Conservation (phyloP, 2,888 invertebrate species). For the Anthoptus insignis region DNA sequence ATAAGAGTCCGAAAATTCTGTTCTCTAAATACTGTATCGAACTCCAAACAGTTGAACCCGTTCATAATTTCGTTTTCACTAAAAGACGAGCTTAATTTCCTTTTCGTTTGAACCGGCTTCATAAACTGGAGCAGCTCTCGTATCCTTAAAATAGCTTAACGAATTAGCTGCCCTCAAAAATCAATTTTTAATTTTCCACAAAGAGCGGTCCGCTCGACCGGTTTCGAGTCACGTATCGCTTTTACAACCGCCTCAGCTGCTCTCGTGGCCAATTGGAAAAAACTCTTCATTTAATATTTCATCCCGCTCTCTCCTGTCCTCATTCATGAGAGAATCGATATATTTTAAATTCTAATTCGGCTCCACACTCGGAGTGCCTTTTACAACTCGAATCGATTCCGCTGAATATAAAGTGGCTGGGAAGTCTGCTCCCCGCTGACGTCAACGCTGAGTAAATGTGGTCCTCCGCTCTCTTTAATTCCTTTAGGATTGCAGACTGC, state of each 20-base stretch:
- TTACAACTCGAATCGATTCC: slow-evolving; percentile 75
- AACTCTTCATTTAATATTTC: slow-evolving; percentile 76
- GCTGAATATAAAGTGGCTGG: slow-evolving; percentile 72
- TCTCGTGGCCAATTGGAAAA: slow-evolving; percentile 74
- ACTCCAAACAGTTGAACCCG: not conserved
- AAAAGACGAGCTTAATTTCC: slow-evolving; percentile 16
- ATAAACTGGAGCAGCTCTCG: slow-evolving; percentile 11
- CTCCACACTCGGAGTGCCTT: slow-evolving; percentile 68
- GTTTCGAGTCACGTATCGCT: slow-evolving; percentile 73
- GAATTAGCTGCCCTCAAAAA: slow-evolving; percentile 32
- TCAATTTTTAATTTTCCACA: slow-evolving; percentile 40
- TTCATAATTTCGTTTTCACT: not conserved
- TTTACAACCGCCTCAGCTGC: slow-evolving; percentile 83
- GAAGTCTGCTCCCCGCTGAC: slow-evolving; percentile 42
- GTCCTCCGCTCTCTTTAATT: slow-evolving; percentile 6
- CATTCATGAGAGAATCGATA: slow-evolving; percentile 76
- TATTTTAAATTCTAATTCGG: slow-evolving; percentile 83
- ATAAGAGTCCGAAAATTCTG: no score
- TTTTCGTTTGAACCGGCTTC: slow-evolving; percentile 5
- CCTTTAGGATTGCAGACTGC: slow-evolving; percentile 12
- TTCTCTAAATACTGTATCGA: no score
- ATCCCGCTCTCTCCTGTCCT: slow-evolving; percentile 57
- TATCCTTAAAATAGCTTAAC: slow-evolving; percentile 21
- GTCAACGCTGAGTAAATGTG: slow-evolving; percentile 37
- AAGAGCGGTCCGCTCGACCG: slow-evolving; percentile 9